phyloP scores from a whole-genome alignment of 2,888 invertebrate genomes.

The Lydus trimaculatus region DNA sequence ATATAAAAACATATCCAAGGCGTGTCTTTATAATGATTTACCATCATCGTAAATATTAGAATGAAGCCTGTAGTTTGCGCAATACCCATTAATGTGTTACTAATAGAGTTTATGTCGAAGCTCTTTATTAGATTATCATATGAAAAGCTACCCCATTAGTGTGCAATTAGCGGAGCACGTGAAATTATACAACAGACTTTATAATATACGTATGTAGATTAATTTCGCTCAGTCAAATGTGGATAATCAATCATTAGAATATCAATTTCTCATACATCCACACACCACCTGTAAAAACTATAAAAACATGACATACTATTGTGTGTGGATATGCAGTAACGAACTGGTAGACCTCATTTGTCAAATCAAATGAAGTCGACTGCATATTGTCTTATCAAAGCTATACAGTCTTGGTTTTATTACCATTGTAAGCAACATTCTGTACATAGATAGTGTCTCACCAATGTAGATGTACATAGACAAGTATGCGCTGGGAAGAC shows the following conservation, averaged over 20 bases:
- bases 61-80: conserved; percentile 20
- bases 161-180: conserved; percentile 36
- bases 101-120: conserved; percentile 32
- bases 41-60: background rate
- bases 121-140: conserved; percentile 38
- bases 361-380: no score
- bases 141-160: conserved; percentile 35
- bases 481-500: background rate
- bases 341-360: no score
- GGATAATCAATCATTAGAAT: background rate
- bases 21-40: background rate
- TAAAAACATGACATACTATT: no score
- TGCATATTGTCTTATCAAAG: no score
- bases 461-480: background rate
- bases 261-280: no score
- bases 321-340: no score
- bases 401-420: no score
- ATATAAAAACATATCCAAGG: background rate
- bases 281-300: no score
- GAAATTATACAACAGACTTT: conserved; percentile 9
- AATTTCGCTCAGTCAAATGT: background rate
- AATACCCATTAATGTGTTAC: conserved; percentile 29
- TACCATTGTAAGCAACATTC: background rate
- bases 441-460: background rate
- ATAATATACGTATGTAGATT: background rate